Evolutionary conservation across 2,888 invertebrate genomes (phyloP), one percentile per base, ranked within the genome.

Genomic region (Cantharis rustica): DNA sequence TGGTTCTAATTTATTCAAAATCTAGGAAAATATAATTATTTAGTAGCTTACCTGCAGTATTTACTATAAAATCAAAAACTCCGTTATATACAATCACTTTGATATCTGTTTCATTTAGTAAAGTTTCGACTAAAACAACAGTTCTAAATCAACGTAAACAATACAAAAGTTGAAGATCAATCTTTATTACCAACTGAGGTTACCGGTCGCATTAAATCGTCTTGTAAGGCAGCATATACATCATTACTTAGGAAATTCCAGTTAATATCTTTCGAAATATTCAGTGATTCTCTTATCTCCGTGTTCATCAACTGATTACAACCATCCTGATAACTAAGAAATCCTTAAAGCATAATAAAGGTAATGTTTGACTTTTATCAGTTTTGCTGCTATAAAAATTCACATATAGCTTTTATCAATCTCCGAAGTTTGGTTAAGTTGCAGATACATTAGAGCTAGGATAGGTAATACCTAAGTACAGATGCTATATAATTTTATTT

Each of bases 171-270:
- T 64, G 61, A 61, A 75, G 77, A 71, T 79, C n/a, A 68, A 47
- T 31, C 73, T 26, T 69, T 74, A 77, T 76, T 82, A 84, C 84
- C 80, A 75, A 79, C 80, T 16, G 73, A 71, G 10, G 92, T 91
- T 26, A 93, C 95, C 0, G 95, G 95, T 84, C 93, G 94, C 95
- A 96, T 95, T 83, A 95, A 95, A 84, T 96, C 95, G 11, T 83
- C 91, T 15, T 87, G 84, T 64, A 94, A 89, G 23, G 88, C 86
- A 62, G 85, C 83, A 84, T 95, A 95, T 0, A 95, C 94, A 0
- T 81, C 76, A 10, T 82, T 79, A 11, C 92, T 90, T 83, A 92
- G 92, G 0, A 90, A 90, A 75, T 92, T 93, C 93, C 95, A 96
- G 5, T 85, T 88, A 10, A 95, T 92, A 70, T 91, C 88, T 0